Evolutionary conservation across 2,888 invertebrate genomes (phyloP).

Genomic region (Neoaliturus tenellus): DNA sequence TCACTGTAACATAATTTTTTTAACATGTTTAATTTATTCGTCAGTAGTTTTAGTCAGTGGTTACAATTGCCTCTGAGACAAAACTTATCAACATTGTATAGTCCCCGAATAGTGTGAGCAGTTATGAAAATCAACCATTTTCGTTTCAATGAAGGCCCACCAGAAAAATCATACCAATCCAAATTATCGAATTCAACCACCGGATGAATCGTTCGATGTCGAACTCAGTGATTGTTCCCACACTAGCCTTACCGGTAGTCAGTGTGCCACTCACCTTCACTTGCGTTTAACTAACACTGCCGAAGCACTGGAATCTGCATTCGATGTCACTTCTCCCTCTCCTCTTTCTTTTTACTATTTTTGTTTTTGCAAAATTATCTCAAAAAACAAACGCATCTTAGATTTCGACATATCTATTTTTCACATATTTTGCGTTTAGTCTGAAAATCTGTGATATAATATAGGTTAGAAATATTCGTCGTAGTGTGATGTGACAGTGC

Average conservation of each 20-base stretch:
- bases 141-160: too few species aligned
- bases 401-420: slow-evolving; percentile 48
- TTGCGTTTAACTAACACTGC: slow-evolving; percentile 28
- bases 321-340: slow-evolving; percentile 11
- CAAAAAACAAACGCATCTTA: slow-evolving; percentile 25
- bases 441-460: slow-evolving; percentile 51
- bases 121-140: too few species aligned
- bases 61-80: too few species aligned
- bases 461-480: slow-evolving; percentile 48
- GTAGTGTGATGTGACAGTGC: slow-evolving; percentile 50
- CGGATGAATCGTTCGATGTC: background rate
- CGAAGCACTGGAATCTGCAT: slow-evolving; percentile 35
- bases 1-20: too few species aligned
- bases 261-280: background rate
- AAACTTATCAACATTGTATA: too few species aligned
- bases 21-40: too few species aligned
- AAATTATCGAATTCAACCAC: too few species aligned
- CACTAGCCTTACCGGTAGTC: background rate
- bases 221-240: too few species aligned
- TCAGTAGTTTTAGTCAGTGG: too few species aligned
- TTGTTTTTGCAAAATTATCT: background rate
- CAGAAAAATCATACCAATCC: too few species aligned
- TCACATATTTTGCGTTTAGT: slow-evolving; percentile 52
- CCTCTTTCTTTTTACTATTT: background rate
- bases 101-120: too few species aligned